Conservation (phyloP, 2,797 vertebrate species). For the Phataginus tetradactyla region DNA sequence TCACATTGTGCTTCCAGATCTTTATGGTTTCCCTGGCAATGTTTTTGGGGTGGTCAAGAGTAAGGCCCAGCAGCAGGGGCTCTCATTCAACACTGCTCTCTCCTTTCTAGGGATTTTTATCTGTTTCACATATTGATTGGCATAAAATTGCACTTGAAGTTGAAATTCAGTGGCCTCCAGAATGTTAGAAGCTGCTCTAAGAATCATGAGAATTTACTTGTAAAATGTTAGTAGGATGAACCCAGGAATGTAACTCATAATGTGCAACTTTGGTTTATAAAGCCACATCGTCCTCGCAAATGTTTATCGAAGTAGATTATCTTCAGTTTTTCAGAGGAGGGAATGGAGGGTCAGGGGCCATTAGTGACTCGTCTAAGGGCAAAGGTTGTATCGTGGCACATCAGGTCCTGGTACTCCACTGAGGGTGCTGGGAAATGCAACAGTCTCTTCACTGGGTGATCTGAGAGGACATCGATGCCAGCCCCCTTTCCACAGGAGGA, state of each 20-base stretch:
- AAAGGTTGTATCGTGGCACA: not conserved
- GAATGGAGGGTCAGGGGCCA: not conserved
- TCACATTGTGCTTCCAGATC: not conserved
- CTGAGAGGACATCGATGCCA: not conserved
- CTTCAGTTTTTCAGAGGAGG: not conserved
- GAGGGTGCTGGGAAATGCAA: not conserved
- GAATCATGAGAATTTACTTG: not conserved
- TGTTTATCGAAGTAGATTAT: not conserved
- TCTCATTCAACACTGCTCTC: not conserved
- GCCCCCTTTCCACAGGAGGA: fast-evolving
- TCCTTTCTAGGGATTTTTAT: not conserved
- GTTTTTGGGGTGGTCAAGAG: not conserved
- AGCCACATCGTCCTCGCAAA: not conserved
- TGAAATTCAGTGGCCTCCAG: not conserved
- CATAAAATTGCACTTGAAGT: not conserved
- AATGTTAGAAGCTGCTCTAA: not conserved
- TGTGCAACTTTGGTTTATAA: not conserved
- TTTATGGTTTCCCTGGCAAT: not conserved
- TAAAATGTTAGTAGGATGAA: not conserved
- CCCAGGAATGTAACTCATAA: not conserved
- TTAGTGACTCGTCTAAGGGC: not conserved
- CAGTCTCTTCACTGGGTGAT: not conserved
- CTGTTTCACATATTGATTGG: not conserved
- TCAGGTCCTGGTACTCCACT: fast-evolving
- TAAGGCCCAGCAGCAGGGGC: not conserved